These are phyloP conservation scores for Varanus salvator DNA, from an alignment of 2,113 vertebrate species.

Conservation along the genomic window DNA sequence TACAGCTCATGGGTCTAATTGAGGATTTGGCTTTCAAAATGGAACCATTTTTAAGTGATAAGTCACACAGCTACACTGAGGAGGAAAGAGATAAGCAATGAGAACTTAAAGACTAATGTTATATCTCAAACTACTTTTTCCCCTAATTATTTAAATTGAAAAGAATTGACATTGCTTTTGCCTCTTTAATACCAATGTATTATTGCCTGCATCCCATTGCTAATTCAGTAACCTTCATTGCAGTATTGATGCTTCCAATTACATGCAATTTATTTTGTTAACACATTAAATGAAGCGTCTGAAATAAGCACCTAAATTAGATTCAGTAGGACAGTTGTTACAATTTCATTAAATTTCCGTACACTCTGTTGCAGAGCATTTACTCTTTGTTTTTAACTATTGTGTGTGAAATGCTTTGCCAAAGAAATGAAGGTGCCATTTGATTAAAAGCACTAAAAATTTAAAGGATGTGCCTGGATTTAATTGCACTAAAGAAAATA, in stretches of 20 bases:
- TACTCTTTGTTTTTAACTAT: conserved; percentile 57
- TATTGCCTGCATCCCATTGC: conserved; percentile 45
- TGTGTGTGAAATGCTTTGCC: conserved; percentile 50
- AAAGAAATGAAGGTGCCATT: conserved; percentile 59
- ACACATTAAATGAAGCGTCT: conserved; percentile 58
- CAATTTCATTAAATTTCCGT: conserved; percentile 57
- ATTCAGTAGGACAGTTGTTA: conserved; percentile 54
- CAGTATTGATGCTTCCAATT: conserved; percentile 55
- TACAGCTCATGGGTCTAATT: not conserved
- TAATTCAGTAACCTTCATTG: conserved; percentile 50
- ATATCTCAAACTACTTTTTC: conserved; percentile 11
- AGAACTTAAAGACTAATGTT: not conserved
- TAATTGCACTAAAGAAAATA: conserved; percentile 67
- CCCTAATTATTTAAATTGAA: conserved; percentile 33
- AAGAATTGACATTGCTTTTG: conserved; percentile 45
- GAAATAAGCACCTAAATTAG: conserved; percentile 66
- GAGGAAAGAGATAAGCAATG: not conserved
- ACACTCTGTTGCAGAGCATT: conserved; percentile 46
- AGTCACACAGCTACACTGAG: not conserved
- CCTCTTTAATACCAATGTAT: conserved; percentile 43
- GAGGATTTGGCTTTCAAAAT: not conserved
- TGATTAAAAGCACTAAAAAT: conserved; percentile 56
- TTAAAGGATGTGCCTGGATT: conserved; percentile 51
- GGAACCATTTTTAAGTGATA: not conserved
- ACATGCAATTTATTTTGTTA: conserved; percentile 62